phyloP scores from a whole-genome alignment of 2,888 invertebrate species.

The Anagyrus pseudococci region DNA sequence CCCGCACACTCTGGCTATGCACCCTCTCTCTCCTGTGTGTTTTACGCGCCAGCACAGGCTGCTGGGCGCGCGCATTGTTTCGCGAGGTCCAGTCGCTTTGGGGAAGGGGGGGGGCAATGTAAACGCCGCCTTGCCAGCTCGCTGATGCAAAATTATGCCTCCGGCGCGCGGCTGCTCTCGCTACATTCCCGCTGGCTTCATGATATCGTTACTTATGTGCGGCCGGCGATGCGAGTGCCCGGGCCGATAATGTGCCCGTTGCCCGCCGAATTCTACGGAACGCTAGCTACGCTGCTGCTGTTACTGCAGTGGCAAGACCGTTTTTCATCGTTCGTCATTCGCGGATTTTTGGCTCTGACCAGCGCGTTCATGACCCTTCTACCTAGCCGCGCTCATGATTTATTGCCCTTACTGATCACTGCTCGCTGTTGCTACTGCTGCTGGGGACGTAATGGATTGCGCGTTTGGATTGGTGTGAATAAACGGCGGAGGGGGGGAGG shows the following conservation, averaged over 20 bases:
- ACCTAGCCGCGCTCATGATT: background rate
- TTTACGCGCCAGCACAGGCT: too few species aligned
- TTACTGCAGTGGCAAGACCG: background rate
- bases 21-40: background rate
- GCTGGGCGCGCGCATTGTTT: too few species aligned
- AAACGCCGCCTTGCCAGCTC: slow-evolving; percentile 5
- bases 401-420: too few species aligned
- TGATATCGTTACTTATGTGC: slow-evolving; percentile 34
- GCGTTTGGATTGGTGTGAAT: too few species aligned
- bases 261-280: background rate
- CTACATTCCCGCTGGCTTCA: slow-evolving; percentile 23
- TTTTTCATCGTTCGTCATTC: slow-evolving; percentile 15
- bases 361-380: background rate
- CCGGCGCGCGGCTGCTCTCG: background rate
- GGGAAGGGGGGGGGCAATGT: slow-evolving; percentile 10
- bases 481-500: too few species aligned
- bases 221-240: slow-evolving; percentile 24
- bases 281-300: background rate
- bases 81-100: too few species aligned
- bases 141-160: slow-evolving; percentile 32
- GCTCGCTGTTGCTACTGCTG: too few species aligned
- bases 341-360: background rate
- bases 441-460: too few species aligned
- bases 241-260: slow-evolving; percentile 28
- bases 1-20: background rate